Evolutionary conservation across 2,888 invertebrate genomes (phyloP), one percentile per base, ranked within the genome.

Genomic region (Melieria crassipennis): DNA sequence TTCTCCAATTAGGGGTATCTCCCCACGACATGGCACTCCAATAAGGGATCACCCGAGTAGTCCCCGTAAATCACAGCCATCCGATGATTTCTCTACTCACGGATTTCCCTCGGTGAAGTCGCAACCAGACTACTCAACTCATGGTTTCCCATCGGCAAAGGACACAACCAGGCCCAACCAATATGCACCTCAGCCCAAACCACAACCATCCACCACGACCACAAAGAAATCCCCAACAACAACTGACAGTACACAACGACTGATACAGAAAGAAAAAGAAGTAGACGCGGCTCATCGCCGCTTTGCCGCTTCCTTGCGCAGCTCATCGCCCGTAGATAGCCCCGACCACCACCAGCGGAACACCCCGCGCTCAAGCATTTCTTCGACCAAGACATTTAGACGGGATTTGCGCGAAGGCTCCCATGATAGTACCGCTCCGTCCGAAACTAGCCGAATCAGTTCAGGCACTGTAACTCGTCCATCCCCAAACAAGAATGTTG

Each of bases 221-320:
- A 78, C 76, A 16, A 75, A 74, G n/a, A 79, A 73, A 60, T 30
- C 67, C 1, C 64, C 77, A 1, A 79, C 76, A 1, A 78, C 75
- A 7, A 77, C 75, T 3, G 76, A 78, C 55, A 73, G 73, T 7
- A 79, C 85, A 4, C 79, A 79, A 57, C 76, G 80, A 10, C 79
- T 80, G 73, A 69, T 83, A 73, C 78, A 79, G 10, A 83, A 84
- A 75, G 86, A 86, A 65, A 84, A 85, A 46, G 83, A 82, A 67
- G 82, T 81, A 47, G 93, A 92, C 81, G 91, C 93, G 0, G 90
- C 92, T 1, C 94, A 94, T 80, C 91, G 93, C 77, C 92, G 92
- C 0, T 94, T 93, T 88, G 93, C 92, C 0, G 90, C 92, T 71
- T 91, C 93, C 5, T 86, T 94, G 62, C 89, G 94, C 47, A 89